Base-by-base conservation (phyloP, 2,797 vertebrate genomes). In the Helostoma temminkii region DNA sequence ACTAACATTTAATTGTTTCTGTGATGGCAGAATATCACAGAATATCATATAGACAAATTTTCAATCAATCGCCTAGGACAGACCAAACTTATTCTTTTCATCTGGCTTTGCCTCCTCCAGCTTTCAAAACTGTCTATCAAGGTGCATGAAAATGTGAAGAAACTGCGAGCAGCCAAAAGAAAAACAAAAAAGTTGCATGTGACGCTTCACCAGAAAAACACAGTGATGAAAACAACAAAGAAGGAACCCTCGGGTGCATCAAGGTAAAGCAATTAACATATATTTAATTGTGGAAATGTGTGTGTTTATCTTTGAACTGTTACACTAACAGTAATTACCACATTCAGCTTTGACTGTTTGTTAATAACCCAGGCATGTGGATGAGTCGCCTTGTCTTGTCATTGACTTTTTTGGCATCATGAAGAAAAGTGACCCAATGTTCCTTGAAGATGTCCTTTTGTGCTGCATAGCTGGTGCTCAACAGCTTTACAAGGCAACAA, bases 401-500 rank as follows among this genome's bases (percentile, higher is more conserved):
- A 52, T 45, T 25, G 49, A 60, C 36, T 12, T 14, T 61, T 61
- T 75, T 52, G 57, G 61, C 41, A 71, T 74, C 10, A 50, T 41
- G 26, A 57, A 22, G 24, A 25, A 21, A 5, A 22, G 37, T 9
- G 43, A 66, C 41, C 41, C 76, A 36, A 56, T 42, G 50, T 47
- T 66, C 37, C 15, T 30, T 50, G 9, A 37, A 30, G 9, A 37
- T 18, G 7, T 80, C 72, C 48, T 49, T 62, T 42, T 37, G 22
- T 57, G 55, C 68, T 84, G 66, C 71, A 78, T 76, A 85, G 74
- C 80, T 62, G 71, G 65, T 53, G 76, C 52, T 59, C 12, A 18
- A 73, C 61, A 72, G 73, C 77, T 68, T 72, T 69, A 32, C 5
- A 67, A 84, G 82, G 83, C 80, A 89, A 80, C 74, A 64, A 58